These are phyloP conservation scores for Calameuta idolon DNA, from an alignment of 2,888 invertebrate genomes.

Conservation along the genomic window DNA sequence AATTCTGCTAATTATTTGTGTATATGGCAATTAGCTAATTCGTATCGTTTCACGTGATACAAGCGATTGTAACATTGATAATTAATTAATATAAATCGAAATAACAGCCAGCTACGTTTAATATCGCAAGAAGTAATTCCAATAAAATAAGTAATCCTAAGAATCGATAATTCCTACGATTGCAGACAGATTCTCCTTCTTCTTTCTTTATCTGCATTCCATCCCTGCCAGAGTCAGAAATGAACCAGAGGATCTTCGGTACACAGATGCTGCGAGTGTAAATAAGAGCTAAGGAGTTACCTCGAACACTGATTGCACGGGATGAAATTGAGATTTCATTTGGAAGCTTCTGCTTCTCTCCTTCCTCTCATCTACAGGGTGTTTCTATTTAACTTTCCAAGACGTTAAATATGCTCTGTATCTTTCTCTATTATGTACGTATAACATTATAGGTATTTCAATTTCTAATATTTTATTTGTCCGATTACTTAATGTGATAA, in stretches of 20 bases:
- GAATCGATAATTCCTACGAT: neutral
- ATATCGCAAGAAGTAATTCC: neutral
- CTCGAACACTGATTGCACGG: slow-evolving; percentile 34
- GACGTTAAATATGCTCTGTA: neutral
- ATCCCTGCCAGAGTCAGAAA: neutral
- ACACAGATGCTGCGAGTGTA: neutral
- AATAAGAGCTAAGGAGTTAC: neutral
- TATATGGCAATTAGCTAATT: neutral
- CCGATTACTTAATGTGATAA: neutral
- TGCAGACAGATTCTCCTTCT: no score
- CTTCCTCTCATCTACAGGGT: neutral
- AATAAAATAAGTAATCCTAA: neutral
- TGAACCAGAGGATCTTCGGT: neutral
- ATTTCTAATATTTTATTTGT: no score
- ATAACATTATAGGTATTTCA: no score
- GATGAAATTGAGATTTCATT: slow-evolving; percentile 47
- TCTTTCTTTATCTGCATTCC: neutral
- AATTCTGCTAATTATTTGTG: neutral
- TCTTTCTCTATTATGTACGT: neutral
- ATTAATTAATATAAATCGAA: neutral
- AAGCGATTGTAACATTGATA: neutral
- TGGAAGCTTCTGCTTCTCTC: slow-evolving; percentile 34
- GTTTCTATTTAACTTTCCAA: neutral
- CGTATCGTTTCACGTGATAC: neutral
- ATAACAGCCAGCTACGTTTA: neutral